Evolutionary conservation across 2,888 invertebrate genomes (phyloP), one percentile per base, ranked within the genome.

Genomic region (Tipula helvola): DNA sequence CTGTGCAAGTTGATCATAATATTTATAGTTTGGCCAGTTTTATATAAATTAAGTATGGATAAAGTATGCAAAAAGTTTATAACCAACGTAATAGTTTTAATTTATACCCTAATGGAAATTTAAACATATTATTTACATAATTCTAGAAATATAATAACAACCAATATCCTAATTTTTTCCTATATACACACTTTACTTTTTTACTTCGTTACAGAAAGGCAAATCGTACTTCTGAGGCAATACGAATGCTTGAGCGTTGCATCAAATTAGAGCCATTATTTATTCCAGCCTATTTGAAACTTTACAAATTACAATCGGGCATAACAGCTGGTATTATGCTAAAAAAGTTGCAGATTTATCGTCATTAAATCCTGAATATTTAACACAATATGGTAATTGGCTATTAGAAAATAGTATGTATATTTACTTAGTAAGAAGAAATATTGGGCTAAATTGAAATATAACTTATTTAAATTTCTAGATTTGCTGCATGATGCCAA

Each of bases 161-260:
- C 28, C 28, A 28, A 28, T 28, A 28, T 1, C 1, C 28, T 1
- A 28, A 28, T 28, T 28, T 28, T 28, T 28, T 2, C 28, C 28
- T 28, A 28, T 28, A 28, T 28, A 28, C 28, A 28, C 2, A 28
- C 28, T 1, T 28, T 28, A 28, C 28, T 28, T 28, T 28, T 28
- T 28, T 28, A 28, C 28, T 71, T 71, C 12, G 28, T 85, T 85
- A 42, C 90, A 95, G 95, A 89, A 95, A 94, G 90, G 93, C 93
- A 88, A 95, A 96, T 89, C 92, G 94, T 86, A 93, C 94, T 12
- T 90, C 91, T 10, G 95, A 95, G 88, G 94, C 95, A 0, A 92
- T 95, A 83, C 91, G 91, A 88, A 95, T 96, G 95, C 90, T 96
- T 86, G 94, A 94, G 89, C 93, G 94, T 84, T 96, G 95, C 90